These are phyloP conservation scores for Meloidogyne hapla DNA, from an alignment of 1,140 invertebrate genomes.

Conservation along the genomic window DNA sequence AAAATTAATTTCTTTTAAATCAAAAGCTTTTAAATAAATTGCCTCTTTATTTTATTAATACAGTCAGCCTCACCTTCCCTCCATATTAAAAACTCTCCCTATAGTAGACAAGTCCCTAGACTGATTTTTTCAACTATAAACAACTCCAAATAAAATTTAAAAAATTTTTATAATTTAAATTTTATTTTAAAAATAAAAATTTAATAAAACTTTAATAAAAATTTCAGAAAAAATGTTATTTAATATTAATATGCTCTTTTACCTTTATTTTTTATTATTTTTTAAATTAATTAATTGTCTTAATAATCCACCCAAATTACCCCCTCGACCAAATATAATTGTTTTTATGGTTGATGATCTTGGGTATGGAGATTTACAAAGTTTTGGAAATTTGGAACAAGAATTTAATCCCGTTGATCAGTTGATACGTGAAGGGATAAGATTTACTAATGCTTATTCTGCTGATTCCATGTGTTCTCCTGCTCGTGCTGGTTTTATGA, in stretches of 20 bases:
- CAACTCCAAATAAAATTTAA: no score
- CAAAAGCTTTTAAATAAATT: no score
- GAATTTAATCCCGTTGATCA: constrained; percentile 14
- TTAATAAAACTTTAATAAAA: no score
- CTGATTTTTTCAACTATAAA: no score
- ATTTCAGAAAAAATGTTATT: background rate
- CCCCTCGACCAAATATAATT: background rate
- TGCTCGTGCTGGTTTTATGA: constrained; percentile 56
- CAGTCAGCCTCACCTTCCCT: no score
- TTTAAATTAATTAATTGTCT: background rate
- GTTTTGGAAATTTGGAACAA: constrained; percentile 20
- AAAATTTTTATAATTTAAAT: no score
- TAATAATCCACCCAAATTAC: no score
- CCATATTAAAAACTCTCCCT: no score
- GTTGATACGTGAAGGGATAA: constrained; percentile 32
- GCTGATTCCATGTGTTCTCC: constrained; percentile 59
- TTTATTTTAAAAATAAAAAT: no score
- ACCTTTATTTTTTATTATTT: background rate
- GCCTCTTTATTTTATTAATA: no score
- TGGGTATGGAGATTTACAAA: constrained; percentile 15
- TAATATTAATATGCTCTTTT: background rate
- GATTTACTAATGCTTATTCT: constrained; percentile 59
- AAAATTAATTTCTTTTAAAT: no score
- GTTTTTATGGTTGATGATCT: constrained; percentile 21
- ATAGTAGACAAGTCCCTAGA: no score